Percentiles rank a stretch among this genome's conserved stretches.
These are phyloP conservation scores for Pempheris klunzingeri DNA, from an alignment of 2,797 vertebrate species.

Conservation along the genomic window DNA sequence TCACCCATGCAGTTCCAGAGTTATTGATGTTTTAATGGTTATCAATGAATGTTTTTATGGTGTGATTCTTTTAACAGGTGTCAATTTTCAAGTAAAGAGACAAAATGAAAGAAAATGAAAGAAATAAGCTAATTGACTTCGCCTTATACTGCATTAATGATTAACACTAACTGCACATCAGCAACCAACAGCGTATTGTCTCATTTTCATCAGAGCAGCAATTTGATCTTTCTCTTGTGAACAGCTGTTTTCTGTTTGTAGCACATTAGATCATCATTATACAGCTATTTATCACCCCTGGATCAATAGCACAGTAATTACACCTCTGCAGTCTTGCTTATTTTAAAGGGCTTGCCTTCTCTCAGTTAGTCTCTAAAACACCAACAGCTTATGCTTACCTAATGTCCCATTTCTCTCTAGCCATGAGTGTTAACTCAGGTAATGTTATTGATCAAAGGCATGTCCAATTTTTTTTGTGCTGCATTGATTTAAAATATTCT, in stretches of 20 bases:
- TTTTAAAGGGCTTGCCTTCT: conserved; percentile 51
- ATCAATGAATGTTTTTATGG: conserved; percentile 7
- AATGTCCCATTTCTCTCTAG: conserved; percentile 57
- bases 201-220: conserved; percentile 43
- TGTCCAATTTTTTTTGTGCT: conserved; percentile 16
- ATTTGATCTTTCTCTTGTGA: conserved; percentile 65
- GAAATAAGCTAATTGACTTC: too few species aligned
- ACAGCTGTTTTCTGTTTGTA: conserved; percentile 71
- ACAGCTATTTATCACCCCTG: conserved; percentile 66
- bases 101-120: conserved; percentile 1
- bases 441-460: conserved; percentile 31
- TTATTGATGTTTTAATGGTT: conserved; percentile 17
- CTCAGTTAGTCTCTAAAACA: conserved; percentile 51
- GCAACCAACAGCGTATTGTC: conserved; percentile 27
- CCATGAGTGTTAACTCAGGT: conserved; percentile 35
- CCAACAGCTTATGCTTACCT: conserved; percentile 40
- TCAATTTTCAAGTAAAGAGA: conserved; percentile 1
- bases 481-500: conserved; percentile 20
- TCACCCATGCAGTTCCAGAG: neutral
- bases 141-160: neutral
- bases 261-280: conserved; percentile 62
- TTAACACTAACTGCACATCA: conserved; percentile 18
- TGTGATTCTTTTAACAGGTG: neutral
- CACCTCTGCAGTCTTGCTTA: conserved; percentile 56
- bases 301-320: conserved; percentile 79